These are phyloP conservation scores for Hydrochoerus hydrochaeris DNA, from an alignment of 2,113 vertebrate species.

Conservation along the genomic window DNA sequence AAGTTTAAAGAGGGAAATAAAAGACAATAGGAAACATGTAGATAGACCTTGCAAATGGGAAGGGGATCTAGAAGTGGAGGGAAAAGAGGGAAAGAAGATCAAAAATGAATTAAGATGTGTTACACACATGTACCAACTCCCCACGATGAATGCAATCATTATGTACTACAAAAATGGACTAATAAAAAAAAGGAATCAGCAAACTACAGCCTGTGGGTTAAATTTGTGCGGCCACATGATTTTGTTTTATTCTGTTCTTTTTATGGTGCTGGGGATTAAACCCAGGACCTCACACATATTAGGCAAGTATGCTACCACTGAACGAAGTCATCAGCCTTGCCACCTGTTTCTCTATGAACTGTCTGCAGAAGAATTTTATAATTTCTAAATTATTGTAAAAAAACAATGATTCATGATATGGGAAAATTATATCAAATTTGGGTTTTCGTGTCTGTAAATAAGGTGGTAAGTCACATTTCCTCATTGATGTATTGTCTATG, in stretches of 20 bases:
- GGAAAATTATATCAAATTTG: constrained; percentile 8
- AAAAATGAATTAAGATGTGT: neutral
- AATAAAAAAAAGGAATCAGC: neutral
- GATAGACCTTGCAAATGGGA: neutral
- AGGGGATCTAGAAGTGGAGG: neutral
- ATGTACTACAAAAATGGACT: neutral
- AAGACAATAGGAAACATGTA: neutral
- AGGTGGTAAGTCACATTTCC: constrained; percentile 3
- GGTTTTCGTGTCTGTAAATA: constrained; percentile 5
- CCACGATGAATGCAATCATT: neutral
- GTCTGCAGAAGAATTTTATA: neutral
- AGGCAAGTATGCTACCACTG: neutral
- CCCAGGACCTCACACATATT: neutral
- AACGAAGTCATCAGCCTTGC: neutral
- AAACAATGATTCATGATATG: neutral
- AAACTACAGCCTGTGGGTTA: neutral
- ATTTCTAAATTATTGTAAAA: neutral
- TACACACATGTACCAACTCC: neutral
- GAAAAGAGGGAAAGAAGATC: neutral
- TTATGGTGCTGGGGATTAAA: neutral
- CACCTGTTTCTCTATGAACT: neutral
- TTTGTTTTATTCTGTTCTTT: neutral
- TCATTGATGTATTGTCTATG: neutral
- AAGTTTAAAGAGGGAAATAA: neutral
- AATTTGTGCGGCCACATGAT: neutral